Conservation (phyloP, 2,888 invertebrate species). For the Andrena marginata region DNA sequence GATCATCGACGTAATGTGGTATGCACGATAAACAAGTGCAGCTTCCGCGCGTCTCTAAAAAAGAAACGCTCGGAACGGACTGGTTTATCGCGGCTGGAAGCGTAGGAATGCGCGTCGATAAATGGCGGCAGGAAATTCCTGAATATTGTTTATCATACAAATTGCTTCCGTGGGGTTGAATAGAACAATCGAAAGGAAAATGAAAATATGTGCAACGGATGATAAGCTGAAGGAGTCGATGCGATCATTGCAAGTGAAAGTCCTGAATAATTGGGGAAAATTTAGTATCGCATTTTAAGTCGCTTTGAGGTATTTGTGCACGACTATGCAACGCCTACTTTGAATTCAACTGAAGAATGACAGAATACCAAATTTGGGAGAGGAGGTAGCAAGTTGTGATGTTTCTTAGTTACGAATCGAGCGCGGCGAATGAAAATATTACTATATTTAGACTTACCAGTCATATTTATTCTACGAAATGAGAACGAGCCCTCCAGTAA, state of each 20-base stretch:
- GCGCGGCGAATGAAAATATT: conserved; percentile 1
- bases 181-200: no score
- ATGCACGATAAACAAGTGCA: conserved; percentile 17
- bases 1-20: conserved; percentile 31
- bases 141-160: not conserved
- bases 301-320: no score
- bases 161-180: not conserved
- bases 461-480: conserved; percentile 41
- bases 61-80: not conserved
- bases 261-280: not conserved
- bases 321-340: not conserved
- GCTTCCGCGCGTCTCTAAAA: conserved; percentile 42
- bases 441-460: conserved; percentile 60
- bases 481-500: not conserved
- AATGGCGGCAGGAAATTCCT: not conserved
- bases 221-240: no score
- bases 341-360: not conserved
- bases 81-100: not conserved
- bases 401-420: not conserved
- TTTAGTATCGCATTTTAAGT: not conserved
- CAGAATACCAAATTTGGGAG: not conserved
- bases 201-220: no score
- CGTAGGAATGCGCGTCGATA: not conserved
- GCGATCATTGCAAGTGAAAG: no score
- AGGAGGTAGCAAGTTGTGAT: no score